Percentiles rank a stretch among this genome's conserved stretches.
These are phyloP conservation scores for Coendou prehensilis DNA, from an alignment of 2,797 vertebrate species.

Conservation along the genomic window DNA sequence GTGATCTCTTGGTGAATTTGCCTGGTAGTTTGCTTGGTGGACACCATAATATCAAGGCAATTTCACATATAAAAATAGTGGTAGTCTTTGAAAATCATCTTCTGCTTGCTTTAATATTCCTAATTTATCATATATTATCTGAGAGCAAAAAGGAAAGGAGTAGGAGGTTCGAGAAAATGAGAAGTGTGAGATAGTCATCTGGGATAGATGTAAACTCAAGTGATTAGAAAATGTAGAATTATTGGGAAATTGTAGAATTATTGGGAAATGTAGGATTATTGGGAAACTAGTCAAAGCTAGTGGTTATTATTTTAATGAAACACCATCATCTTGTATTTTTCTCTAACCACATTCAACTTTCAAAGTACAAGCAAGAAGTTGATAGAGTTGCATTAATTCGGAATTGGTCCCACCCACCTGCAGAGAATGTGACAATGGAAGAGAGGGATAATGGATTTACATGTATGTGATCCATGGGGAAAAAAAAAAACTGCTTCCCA, in stretches of 20 bases:
- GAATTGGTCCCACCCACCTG: background rate
- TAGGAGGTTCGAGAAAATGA: conserved; percentile 35
- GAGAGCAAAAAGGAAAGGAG: background rate
- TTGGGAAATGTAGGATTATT: conserved; percentile 1
- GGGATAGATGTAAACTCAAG: background rate
- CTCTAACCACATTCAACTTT: background rate
- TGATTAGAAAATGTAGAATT: conserved; percentile 4
- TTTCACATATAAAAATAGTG: background rate
- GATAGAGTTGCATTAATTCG: background rate
- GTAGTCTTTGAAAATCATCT: background rate
- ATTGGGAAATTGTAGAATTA: background rate
- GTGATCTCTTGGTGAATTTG: background rate
- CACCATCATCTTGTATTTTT: background rate
- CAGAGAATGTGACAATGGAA: background rate
- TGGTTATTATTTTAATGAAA: conserved; percentile 47
- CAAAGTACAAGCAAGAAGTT: background rate
- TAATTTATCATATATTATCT: background rate
- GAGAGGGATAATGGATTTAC: background rate
- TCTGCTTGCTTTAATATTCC: background rate
- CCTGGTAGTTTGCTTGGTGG: background rate
- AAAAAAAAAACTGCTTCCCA: background rate
- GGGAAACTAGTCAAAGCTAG: background rate
- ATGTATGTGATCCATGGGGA: background rate
- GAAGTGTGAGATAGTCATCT: background rate
- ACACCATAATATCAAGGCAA: background rate